phyloP scores from a whole-genome alignment of 2,797 vertebrate genomes.

The Clarias platycephalus region DNA sequence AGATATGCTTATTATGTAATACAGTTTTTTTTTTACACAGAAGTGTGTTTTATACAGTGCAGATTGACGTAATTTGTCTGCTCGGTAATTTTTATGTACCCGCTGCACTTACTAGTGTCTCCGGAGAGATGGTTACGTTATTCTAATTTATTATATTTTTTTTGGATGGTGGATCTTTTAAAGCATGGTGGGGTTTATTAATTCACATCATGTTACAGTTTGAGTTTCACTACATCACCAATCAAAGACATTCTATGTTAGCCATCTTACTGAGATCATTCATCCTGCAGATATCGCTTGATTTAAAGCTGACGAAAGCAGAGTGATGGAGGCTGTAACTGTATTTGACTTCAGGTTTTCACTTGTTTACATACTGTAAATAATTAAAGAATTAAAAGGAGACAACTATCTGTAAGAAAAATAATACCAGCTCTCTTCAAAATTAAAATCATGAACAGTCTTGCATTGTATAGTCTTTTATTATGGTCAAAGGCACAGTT shows the following conservation, averaged over 20 bases:
- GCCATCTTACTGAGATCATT: constrained; percentile 54
- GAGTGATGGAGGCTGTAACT: constrained; percentile 4
- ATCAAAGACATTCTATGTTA: constrained; percentile 13
- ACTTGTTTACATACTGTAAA: constrained; percentile 82
- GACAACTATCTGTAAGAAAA: constrained; percentile 51
- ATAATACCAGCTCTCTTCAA: constrained; percentile 29
- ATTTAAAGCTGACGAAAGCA: constrained; percentile 59
- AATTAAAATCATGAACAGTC: not conserved
- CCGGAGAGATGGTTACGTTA: constrained; percentile 30
- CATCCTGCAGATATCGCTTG: constrained; percentile 20
- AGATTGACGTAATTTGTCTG: constrained; percentile 21
- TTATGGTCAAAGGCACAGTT: not conserved
- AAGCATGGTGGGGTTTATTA: constrained; percentile 39
- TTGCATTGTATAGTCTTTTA: not conserved
- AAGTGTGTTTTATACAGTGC: constrained; percentile 49
- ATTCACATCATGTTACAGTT: constrained; percentile 31
- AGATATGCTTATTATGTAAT: constrained; percentile 45
- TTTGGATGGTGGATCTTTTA: constrained; percentile 7
- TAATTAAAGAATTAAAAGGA: constrained; percentile 72
- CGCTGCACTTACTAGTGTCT: constrained; percentile 37
- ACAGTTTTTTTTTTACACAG: constrained; percentile 49
- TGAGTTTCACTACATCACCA: constrained; percentile 30
- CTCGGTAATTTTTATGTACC: constrained; percentile 35
- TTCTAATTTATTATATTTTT: not conserved
- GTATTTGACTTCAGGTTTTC: constrained; percentile 66